A percentile compares a stretch with the other conserved stretches of the same genome.
Evolutionary conservation across 1,140 invertebrate genomes (phyloP).

Genomic region (Oryzaephilus surinamensis): DNA sequence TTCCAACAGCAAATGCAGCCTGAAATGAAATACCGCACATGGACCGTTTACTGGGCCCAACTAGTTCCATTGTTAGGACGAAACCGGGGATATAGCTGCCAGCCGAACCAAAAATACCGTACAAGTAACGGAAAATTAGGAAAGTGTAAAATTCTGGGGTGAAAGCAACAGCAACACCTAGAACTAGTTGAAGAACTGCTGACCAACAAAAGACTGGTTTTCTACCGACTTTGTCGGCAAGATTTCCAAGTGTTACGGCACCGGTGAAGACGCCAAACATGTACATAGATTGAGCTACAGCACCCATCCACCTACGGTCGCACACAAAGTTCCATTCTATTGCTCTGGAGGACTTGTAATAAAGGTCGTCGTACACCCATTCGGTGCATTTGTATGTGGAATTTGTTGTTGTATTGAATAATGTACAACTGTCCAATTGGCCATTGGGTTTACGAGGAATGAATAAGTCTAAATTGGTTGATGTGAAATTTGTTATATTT

Average conservation of each 20-base stretch:
- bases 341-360: constrained; percentile 55
- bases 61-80: constrained; percentile 78
- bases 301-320: constrained; percentile 64
- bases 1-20: constrained; percentile 66
- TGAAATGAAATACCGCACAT: constrained; percentile 73
- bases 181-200: constrained; percentile 55
- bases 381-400: constrained; percentile 42
- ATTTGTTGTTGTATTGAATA: constrained; percentile 40
- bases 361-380: constrained; percentile 62
- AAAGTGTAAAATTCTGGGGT: constrained; percentile 65
- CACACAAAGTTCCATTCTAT: constrained; percentile 84
- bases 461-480: constrained; percentile 32
- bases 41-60: constrained; percentile 69
- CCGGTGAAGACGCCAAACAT: constrained; percentile 87
- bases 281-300: constrained; percentile 66
- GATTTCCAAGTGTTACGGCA: constrained; percentile 68
- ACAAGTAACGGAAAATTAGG: constrained; percentile 55
- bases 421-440: constrained; percentile 45
- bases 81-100: constrained; percentile 76
- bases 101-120: constrained; percentile 73
- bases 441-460: constrained; percentile 42
- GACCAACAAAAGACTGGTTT: constrained; percentile 72
- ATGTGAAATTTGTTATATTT: constrained; percentile 39
- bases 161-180: constrained; percentile 63
- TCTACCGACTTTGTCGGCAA: constrained; percentile 79